These are phyloP conservation scores for Drosophila funebris DNA, from an alignment of 1,140 invertebrate species.

Conservation along the genomic window DNA sequence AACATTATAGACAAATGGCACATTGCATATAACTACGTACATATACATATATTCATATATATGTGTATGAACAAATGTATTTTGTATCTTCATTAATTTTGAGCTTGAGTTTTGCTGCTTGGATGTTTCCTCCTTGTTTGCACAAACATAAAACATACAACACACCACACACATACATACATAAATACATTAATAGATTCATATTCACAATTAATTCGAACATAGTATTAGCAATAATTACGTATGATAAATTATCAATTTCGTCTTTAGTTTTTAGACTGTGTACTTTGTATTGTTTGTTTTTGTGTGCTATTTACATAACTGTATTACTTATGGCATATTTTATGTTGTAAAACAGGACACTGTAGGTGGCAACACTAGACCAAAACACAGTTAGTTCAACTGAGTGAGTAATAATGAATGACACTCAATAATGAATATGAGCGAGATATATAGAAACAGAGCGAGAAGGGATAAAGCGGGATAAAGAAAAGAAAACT, in stretches of 20 bases:
- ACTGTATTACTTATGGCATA: constrained; percentile 16
- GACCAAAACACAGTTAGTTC: constrained; percentile 47
- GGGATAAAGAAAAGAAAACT: not conserved
- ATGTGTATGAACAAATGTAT: not conserved
- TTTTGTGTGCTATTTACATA: constrained; percentile 17
- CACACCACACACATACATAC: not conserved
- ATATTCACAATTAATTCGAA: constrained; percentile 12
- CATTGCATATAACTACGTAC: constrained; percentile 5
- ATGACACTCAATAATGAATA: constrained; percentile 23
- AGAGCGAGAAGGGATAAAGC: not conserved
- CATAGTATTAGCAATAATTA: constrained; percentile 39
- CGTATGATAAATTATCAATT: constrained; percentile 29
- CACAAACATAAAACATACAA: constrained; percentile 11
- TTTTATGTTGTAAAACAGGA: constrained; percentile 38
- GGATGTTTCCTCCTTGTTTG: constrained; percentile 24
- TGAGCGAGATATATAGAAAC: constrained; percentile 8
- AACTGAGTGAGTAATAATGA: constrained; percentile 31
- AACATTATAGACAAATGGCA: constrained; percentile 4
- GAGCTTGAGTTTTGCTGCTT: constrained; percentile 37
- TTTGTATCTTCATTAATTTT: constrained; percentile 9
- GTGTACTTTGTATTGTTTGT: constrained; percentile 31
- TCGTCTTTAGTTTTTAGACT: constrained; percentile 23
- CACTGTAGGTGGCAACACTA: constrained; percentile 61
- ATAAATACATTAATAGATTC: not conserved
- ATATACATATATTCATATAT: not conserved